Percentiles rank a stretch among this genome's conserved stretches.
Evolutionary conservation across 2,113 vertebrate genomes (phyloP).

Genomic region (Anas platyrhynchos): DNA sequence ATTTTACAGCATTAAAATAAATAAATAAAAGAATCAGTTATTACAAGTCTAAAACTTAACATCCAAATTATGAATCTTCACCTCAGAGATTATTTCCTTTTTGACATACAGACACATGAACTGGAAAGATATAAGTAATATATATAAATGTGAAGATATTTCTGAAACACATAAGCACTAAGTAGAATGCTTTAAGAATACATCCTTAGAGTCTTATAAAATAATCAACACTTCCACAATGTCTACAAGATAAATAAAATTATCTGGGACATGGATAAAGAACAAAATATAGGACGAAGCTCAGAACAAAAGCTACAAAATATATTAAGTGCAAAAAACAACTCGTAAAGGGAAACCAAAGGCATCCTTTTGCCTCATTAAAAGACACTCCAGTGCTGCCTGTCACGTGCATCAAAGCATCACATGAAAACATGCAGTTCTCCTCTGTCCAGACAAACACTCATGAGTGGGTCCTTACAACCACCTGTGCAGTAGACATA

Average conservation of each 20-base stretch:
- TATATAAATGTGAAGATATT: neutral
- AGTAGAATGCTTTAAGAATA: neutral
- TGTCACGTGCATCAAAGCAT: neutral
- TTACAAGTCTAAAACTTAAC: neutral
- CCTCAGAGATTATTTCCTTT: neutral
- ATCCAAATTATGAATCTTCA: neutral
- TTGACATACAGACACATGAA: neutral
- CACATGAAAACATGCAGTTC: neutral
- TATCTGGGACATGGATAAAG: neutral
- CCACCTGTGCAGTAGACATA: neutral
- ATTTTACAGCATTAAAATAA: neutral
- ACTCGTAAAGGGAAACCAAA: neutral
- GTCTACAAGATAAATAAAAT: neutral
- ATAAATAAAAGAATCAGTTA: accelerated
- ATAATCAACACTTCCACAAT: neutral
- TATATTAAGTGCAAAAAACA: neutral
- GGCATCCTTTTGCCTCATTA: neutral
- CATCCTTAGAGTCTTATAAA: neutral
- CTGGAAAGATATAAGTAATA: neutral
- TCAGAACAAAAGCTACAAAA: neutral
- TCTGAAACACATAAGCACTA: neutral
- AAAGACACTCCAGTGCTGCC: neutral
- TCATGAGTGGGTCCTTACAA: neutral
- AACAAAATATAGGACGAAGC: neutral
- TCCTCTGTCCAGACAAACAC: neutral